Conservation (phyloP, 1,140 invertebrate species). For the Drosophila neocordata region DNA sequence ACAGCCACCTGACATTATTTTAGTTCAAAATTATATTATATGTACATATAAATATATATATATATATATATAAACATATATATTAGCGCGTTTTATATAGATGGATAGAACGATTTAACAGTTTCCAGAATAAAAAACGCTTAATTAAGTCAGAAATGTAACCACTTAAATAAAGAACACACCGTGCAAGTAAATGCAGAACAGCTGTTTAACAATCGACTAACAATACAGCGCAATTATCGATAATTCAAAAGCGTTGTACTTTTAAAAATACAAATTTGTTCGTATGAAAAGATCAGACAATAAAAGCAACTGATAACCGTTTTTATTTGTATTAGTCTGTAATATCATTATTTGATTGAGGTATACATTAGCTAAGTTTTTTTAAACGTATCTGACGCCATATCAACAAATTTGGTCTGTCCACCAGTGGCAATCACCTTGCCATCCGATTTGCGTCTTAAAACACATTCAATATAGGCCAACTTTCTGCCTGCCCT, state of each 20-base stretch:
- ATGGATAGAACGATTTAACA: too few species aligned
- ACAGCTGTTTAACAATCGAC: slow-evolving; percentile 19
- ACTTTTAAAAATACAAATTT: background rate
- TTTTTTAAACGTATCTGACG: background rate
- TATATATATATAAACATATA: too few species aligned
- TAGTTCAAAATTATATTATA: too few species aligned
- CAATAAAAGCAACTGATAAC: too few species aligned
- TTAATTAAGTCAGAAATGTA: too few species aligned
- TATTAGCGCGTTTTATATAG: too few species aligned
- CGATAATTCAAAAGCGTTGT: background rate
- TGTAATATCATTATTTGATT: too few species aligned
- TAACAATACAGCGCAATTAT: background rate
- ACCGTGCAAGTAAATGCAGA: background rate
- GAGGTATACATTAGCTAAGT: background rate
- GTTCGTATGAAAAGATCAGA: background rate
- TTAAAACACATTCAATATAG: slow-evolving; percentile 91
- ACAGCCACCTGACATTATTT: too few species aligned
- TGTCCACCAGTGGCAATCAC: slow-evolving; percentile 92
- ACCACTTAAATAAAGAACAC: background rate
- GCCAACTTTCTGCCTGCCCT: slow-evolving; percentile 91
- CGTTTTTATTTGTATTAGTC: too few species aligned
- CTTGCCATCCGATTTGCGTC: slow-evolving; percentile 88
- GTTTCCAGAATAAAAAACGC: too few species aligned
- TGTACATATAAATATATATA: too few species aligned
- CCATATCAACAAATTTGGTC: slow-evolving; percentile 88